Evolutionary conservation across 2,113 vertebrate genomes (phyloP).

Genomic region (Todiramphus chloris): DNA sequence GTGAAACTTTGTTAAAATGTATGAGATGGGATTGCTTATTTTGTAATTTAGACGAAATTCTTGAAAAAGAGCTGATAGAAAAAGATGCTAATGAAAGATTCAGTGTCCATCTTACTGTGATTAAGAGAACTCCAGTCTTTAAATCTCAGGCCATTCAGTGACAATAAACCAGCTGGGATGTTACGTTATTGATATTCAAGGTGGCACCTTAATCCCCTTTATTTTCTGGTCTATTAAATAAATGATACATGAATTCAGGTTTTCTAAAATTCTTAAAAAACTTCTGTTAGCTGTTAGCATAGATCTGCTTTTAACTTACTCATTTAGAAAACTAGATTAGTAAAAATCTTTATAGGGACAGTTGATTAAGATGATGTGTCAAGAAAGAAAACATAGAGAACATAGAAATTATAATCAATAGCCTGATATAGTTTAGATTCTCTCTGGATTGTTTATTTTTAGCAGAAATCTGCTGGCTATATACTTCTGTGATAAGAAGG

Average conservation of each 20-base stretch:
- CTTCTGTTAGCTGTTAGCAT: background rate
- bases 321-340: background rate
- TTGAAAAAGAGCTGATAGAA: background rate
- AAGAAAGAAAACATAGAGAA: background rate
- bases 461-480: background rate
- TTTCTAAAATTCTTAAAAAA: background rate
- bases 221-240: background rate
- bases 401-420: background rate
- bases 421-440: background rate
- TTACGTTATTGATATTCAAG: background rate
- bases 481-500: background rate
- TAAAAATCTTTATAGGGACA: background rate
- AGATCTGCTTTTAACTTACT: background rate
- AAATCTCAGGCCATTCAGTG: background rate
- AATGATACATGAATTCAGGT: background rate
- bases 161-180: background rate
- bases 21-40: background rate
- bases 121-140: background rate
- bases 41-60: background rate
- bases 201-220: background rate
- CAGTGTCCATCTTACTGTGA: background rate
- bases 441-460: background rate
- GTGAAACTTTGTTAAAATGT: background rate
- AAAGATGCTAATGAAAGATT: background rate
- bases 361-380: background rate